phyloP scores from a whole-genome alignment of 2,113 vertebrate genomes.

The Mustelus asterias region DNA sequence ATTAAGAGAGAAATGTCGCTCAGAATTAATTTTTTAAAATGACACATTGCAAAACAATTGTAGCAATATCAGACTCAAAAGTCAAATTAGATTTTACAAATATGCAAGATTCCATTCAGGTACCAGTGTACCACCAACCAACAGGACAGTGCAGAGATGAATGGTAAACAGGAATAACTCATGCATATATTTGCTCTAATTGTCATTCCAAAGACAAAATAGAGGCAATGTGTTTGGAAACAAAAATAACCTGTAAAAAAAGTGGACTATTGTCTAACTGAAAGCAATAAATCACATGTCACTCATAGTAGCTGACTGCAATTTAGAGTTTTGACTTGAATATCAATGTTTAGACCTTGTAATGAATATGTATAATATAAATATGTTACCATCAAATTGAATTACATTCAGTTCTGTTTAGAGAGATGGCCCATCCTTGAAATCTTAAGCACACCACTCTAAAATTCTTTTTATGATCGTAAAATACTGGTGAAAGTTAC shows the following conservation, averaged over 20 bases:
- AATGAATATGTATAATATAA: not conserved
- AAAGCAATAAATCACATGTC: not conserved
- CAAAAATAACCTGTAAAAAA: not conserved
- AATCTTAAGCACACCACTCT: no score
- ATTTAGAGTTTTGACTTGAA: not conserved
- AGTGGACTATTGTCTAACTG: no score
- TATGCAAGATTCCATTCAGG: not conserved
- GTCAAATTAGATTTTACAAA: not conserved
- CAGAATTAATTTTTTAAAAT: not conserved
- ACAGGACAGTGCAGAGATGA: not conserved
- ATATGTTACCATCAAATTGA: not conserved
- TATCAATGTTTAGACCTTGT: not conserved
- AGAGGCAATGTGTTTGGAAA: not conserved
- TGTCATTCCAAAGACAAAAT: not conserved
- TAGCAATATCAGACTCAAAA: not conserved
- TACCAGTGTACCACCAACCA: not conserved
- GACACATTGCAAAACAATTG: not conserved
- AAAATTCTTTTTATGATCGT: not conserved
- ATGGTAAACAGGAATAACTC: not conserved
- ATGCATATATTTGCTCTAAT: not conserved
- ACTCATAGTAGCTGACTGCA: not conserved
- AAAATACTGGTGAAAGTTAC: not conserved
- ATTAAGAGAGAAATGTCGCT: not conserved
- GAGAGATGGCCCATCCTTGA: not conserved
- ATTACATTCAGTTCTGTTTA: not conserved